Conservation (phyloP, 2,113 vertebrate genomes). For the Albula goreensis region DNA sequence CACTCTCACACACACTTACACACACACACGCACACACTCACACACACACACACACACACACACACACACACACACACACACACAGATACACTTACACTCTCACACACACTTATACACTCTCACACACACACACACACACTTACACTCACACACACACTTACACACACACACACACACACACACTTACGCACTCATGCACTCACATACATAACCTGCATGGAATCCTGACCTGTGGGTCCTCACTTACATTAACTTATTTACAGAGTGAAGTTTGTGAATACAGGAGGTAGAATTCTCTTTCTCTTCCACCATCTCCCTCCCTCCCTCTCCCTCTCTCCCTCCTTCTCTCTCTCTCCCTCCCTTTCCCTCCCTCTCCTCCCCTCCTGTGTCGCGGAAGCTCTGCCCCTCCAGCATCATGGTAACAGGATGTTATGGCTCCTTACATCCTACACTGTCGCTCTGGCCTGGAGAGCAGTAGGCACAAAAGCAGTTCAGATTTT, state of each 20-base stretch:
- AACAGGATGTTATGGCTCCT: conserved; percentile 1
- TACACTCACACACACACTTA: no score
- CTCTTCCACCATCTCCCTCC: not conserved
- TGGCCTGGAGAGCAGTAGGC: not conserved
- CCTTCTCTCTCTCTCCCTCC: not conserved
- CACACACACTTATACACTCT: not conserved
- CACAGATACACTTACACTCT: not conserved
- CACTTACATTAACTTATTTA: not conserved
- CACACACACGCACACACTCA: not conserved
- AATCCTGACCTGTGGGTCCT: not conserved
- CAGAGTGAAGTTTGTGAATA: not conserved
- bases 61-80: not conserved
- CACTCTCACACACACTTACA: not conserved
- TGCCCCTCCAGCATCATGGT: not conserved
- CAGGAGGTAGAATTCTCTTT: not conserved
- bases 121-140: not conserved
- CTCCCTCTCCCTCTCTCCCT: not conserved
- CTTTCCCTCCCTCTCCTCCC: not conserved
- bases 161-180: no score
- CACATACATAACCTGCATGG: no score
- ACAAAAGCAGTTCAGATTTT: not conserved
- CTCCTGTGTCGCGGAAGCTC: not conserved
- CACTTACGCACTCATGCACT: no score
- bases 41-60: not conserved
- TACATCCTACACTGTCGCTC: not conserved